phyloP scores from a whole-genome alignment of 1,140 invertebrate species.

The Cyclargus thomasi region DNA sequence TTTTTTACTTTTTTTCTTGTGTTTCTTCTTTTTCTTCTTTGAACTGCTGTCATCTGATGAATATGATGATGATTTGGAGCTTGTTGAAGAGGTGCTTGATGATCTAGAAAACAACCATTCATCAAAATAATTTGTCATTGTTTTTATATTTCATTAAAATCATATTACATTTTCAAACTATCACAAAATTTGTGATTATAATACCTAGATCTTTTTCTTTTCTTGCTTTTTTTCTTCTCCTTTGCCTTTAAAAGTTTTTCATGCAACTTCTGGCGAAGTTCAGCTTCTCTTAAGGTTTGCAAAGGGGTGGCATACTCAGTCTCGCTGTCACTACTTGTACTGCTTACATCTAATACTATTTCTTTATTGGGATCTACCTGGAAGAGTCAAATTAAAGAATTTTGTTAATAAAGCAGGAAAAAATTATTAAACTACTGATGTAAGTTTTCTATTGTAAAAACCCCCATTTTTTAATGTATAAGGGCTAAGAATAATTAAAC shows the following conservation, averaged over 20 bases:
- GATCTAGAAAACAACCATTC: constrained; percentile 29
- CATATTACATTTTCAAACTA: too few relatives aligned
- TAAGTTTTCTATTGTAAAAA: too few relatives aligned
- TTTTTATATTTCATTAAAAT: too few relatives aligned
- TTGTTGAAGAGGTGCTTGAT: constrained; percentile 44
- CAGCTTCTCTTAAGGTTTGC: constrained; percentile 85
- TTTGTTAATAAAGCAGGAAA: too few relatives aligned
- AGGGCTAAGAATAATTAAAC: too few relatives aligned
- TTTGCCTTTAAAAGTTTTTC: constrained; percentile 56
- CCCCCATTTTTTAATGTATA: too few relatives aligned
- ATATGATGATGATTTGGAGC: constrained; percentile 35
- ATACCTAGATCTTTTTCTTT: constrained; percentile 55
- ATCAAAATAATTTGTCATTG: too few relatives aligned
- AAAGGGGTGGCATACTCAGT: constrained; percentile 89
- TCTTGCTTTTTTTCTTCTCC: constrained; percentile 62
- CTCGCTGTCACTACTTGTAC: constrained; percentile 93
- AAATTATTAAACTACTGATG: too few relatives aligned
- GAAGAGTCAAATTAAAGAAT: neutral
- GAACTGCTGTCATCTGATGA: constrained; percentile 46
- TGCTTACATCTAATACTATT: constrained; percentile 95
- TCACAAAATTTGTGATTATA: neutral
- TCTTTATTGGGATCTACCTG: constrained; percentile 89
- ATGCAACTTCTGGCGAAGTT: constrained; percentile 79
- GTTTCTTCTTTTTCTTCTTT: constrained; percentile 42
- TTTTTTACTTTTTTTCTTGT: constrained; percentile 52